Evolutionary conservation across 2,888 invertebrate species (phyloP), one percentile per base, ranked within the genome.

Genomic region (Tipula vernalis): DNA sequence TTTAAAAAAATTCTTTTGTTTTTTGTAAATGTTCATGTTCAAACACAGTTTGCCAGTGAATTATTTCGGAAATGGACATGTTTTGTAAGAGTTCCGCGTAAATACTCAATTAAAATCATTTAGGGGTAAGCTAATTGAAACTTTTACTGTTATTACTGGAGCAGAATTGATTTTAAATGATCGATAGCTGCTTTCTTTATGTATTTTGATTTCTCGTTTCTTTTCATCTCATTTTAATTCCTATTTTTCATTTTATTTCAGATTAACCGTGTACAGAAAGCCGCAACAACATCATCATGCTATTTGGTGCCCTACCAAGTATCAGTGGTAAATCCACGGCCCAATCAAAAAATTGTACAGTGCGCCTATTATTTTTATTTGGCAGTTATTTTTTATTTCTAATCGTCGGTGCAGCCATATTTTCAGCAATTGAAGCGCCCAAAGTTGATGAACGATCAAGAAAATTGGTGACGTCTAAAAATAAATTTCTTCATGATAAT

Each of bases 361-460:
- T 92, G 87, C 90, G 92, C 85, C 92, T 93, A 89, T 89, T 90
- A 87, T 89, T 90, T 89, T 89, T 92, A 87, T 88, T 91, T 83
- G 91, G 89, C 88, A 93, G 93, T 88, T 94, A 94, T 89, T 88
- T 93, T 36, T 89, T 94, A 51, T 95, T 94, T 90, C 90, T 95
- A 87, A 91, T 94, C 47, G 91, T 95, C 90, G 97, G 97, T 18
- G 96, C 97, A 0, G 93, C 94, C 18, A 94, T 97, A 87, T 97
- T 97, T 91, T 95, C 95, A 87, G 94, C 95, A n/a, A 95, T 96
- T 88, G 97, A 97, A 91, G 94, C 94, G 5, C 96, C 96, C 0
- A 91, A 94, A 89, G 96, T 96, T 90, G 91, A 92, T 83, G 91
- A 93, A 86, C 92, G 93, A 87, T 93, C 94, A 47, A 91, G 93